Percentiles rank a stretch among this genome's conserved stretches.
Evolutionary conservation across 2,888 invertebrate genomes (phyloP).

Genomic region (Eupithecia centaureata): DNA sequence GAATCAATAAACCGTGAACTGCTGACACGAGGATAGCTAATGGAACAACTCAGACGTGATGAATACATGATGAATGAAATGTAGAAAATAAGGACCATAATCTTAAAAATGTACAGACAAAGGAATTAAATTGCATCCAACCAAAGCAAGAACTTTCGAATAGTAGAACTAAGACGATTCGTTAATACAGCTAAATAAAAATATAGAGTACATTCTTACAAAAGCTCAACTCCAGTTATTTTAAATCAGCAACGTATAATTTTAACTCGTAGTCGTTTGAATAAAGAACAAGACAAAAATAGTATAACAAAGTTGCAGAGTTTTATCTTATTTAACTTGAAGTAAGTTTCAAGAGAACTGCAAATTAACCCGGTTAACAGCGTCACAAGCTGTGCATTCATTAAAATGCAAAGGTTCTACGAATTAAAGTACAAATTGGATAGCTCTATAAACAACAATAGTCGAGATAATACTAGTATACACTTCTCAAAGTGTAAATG

Average conservation of each 20-base stretch:
- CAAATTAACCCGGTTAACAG: constrained; percentile 3
- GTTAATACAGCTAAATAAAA: not conserved
- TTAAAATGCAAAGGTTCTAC: constrained; percentile 2
- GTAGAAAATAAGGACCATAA: not conserved
- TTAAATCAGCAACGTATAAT: not conserved
- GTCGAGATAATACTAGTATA: not conserved
- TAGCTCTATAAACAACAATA: not conserved
- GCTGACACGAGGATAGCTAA: constrained; percentile 1
- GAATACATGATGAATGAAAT: not conserved
- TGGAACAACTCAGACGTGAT: not conserved
- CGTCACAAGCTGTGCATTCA: constrained; percentile 1
- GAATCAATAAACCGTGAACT: constrained; percentile 7
- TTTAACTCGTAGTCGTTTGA: not conserved
- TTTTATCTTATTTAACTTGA: constrained; percentile 11
- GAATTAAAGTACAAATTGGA: not conserved
- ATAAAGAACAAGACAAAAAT: constrained; percentile 7
- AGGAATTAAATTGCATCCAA: not conserved
- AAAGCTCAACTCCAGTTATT: not conserved
- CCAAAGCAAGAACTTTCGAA: not conserved
- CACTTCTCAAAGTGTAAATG: not conserved
- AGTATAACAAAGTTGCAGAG: not conserved
- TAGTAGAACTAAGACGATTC: not conserved
- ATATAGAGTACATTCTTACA: not conserved
- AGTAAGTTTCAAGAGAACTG: not conserved
- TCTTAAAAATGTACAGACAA: not conserved